A percentile compares a stretch with the other conserved stretches of the same genome.
phyloP scores from a whole-genome alignment of 2,888 invertebrate genomes.

The Coenonympha arcania region DNA sequence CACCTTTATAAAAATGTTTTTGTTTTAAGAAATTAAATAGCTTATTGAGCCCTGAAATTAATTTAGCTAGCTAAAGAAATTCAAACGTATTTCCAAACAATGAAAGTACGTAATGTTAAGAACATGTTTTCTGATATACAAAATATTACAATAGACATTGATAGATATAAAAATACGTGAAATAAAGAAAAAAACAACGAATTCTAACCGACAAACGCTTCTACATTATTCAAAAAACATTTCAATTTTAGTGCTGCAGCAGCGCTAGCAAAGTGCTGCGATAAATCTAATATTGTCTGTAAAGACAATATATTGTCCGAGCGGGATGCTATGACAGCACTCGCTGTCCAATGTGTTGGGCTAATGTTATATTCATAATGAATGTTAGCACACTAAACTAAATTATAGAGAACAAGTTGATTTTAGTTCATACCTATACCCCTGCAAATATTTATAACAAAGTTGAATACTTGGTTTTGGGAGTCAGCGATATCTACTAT shows the following conservation, averaged over 20 bases:
- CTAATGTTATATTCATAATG: conserved; percentile 6
- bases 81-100: no score
- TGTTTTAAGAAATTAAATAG: no score
- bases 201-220: background rate
- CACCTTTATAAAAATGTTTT: no score
- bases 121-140: no score
- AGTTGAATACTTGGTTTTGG: no score
- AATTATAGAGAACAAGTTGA: background rate
- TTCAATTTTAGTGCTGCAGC: conserved; percentile 15
- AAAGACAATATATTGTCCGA: conserved; percentile 18
- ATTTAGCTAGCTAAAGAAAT: no score
- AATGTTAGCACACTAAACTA: background rate
- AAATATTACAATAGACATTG: background rate
- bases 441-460: no score
- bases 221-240: conserved; percentile 18
- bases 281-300: conserved; percentile 23
- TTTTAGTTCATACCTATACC: no score
- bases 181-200: no score
- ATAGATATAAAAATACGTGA: background rate
- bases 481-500: no score
- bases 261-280: conserved; percentile 14
- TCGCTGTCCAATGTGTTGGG: conserved; percentile 5
- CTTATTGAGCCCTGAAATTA: no score
- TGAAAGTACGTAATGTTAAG: no score
- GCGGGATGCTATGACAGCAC: conserved; percentile 17